A percentile compares a stretch with the other conserved stretches of the same genome.
Evolutionary conservation across 2,113 vertebrate genomes (phyloP).

Genomic region (Poeciliopsis turrubarensis): DNA sequence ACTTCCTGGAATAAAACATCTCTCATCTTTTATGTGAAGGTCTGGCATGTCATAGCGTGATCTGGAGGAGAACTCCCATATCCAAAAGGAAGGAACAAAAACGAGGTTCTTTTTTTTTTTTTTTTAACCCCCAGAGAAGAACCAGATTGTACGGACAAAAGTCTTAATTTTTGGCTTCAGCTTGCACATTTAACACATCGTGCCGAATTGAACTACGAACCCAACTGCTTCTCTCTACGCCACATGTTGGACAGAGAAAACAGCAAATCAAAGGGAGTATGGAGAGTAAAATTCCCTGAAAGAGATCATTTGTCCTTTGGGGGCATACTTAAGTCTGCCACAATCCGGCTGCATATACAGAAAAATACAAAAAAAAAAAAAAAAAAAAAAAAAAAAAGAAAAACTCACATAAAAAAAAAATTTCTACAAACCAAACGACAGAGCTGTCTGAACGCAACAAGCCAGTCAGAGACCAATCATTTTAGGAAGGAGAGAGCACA

Average conservation of each 20-base stretch:
- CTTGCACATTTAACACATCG: constrained; percentile 62
- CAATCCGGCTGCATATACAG: constrained; percentile 74
- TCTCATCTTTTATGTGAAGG: constrained; percentile 30
- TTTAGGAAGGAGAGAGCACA: not conserved
- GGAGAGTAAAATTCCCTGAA: constrained; percentile 55
- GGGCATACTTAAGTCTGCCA: constrained; percentile 70
- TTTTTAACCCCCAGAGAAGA: constrained; percentile 22
- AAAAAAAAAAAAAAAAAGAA: constrained; percentile 24
- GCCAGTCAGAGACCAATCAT: not conserved
- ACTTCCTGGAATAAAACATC: constrained; percentile 29
- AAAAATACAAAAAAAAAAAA: constrained; percentile 5
- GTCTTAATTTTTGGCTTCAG: constrained; percentile 70
- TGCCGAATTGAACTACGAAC: constrained; percentile 57
- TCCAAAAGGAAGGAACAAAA: constrained; percentile 38
- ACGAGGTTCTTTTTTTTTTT: constrained; percentile 30
- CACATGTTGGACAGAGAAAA: constrained; percentile 30
- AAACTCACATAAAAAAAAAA: constrained; percentile 60
- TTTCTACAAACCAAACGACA: constrained; percentile 59
- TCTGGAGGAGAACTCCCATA: constrained; percentile 52
- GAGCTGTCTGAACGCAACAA: constrained; percentile 65
- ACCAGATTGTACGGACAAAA: constrained; percentile 57
- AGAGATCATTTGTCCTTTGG: constrained; percentile 57
- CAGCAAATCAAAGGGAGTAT: constrained; percentile 14
- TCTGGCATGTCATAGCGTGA: constrained; percentile 59
- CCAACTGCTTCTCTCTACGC: constrained; percentile 28